These are phyloP conservation scores for Phrynocephalus forsythii DNA, from an alignment of 2,797 vertebrate genomes.

Conservation along the genomic window DNA sequence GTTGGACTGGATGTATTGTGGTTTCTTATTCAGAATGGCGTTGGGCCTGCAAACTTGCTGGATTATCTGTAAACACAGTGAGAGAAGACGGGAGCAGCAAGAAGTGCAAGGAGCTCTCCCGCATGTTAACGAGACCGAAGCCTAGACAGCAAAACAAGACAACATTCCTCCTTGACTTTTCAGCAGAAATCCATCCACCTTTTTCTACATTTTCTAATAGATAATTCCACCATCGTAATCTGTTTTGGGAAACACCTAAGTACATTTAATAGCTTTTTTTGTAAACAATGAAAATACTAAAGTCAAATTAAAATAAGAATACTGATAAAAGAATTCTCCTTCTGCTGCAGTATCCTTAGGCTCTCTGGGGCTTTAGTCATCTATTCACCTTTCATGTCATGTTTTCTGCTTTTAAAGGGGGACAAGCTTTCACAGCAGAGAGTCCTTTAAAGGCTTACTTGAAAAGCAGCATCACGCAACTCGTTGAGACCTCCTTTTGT, in stretches of 20 bases:
- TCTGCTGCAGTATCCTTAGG: slow-evolving; percentile 44
- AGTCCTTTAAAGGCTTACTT: background rate
- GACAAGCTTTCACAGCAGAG: slow-evolving; percentile 24
- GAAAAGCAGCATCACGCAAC: background rate
- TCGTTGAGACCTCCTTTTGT: background rate
- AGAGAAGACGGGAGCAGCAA: slow-evolving; percentile 74
- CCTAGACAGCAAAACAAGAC: slow-evolving; percentile 66
- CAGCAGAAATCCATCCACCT: slow-evolving; percentile 69
- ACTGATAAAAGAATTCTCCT: background rate
- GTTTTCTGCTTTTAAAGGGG: slow-evolving; percentile 60
- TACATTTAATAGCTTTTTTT: slow-evolving; percentile 52
- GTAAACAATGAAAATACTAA: slow-evolving; percentile 20
- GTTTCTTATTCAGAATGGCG: slow-evolving; percentile 70
- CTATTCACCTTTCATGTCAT: slow-evolving; percentile 29
- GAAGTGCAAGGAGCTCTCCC: slow-evolving; percentile 67
- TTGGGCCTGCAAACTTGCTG: slow-evolving; percentile 75
- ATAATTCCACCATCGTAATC: slow-evolving; percentile 74
- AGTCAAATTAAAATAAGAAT: no score
- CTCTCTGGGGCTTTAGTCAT: slow-evolving; percentile 23
- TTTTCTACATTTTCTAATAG: slow-evolving; percentile 70
- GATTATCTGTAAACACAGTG: slow-evolving; percentile 78
- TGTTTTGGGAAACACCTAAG: slow-evolving; percentile 71
- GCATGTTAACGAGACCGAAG: slow-evolving; percentile 77
- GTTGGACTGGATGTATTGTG: slow-evolving; percentile 63
- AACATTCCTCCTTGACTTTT: slow-evolving; percentile 67